Conservation (phyloP, 2,113 vertebrate species). For the Syngnathoides biaculeatus region DNA sequence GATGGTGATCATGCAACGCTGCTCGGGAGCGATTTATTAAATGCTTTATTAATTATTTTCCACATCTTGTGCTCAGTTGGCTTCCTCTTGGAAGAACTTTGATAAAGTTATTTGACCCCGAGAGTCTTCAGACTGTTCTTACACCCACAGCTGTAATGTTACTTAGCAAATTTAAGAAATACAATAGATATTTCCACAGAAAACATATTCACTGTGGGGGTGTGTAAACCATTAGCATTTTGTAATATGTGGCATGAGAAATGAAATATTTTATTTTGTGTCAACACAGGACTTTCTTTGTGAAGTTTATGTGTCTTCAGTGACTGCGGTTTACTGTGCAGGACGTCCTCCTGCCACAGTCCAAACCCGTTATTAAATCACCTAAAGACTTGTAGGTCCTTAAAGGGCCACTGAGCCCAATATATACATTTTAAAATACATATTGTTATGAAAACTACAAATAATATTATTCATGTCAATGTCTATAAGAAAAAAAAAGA, state of each 20-base stretch:
- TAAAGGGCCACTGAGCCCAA: too few relatives aligned
- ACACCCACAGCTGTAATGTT: slow-evolving; percentile 22
- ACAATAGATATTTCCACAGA: not conserved
- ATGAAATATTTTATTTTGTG: not conserved
- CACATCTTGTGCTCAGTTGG: slow-evolving; percentile 71
- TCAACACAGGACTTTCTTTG: not conserved
- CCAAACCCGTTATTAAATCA: too few relatives aligned
- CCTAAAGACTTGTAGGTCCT: too few relatives aligned
- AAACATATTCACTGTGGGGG: not conserved
- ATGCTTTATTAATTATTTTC: slow-evolving; percentile 79
- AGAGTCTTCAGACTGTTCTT: slow-evolving; percentile 45
- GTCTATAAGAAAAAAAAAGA: too few relatives aligned
- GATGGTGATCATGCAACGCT: slow-evolving; percentile 73
- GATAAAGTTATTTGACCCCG: slow-evolving; percentile 50
- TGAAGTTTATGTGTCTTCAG: too few relatives aligned
- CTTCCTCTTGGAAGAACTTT: slow-evolving; percentile 62
- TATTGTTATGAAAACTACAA: too few relatives aligned
- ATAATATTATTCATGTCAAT: too few relatives aligned
- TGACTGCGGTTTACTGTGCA: too few relatives aligned
- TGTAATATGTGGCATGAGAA: not conserved
- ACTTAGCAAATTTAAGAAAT: not conserved
- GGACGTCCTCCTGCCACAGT: too few relatives aligned
- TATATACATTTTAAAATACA: too few relatives aligned
- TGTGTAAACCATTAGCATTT: not conserved
- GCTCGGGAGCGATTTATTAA: slow-evolving; percentile 80